phyloP scores from a whole-genome alignment of 2,888 invertebrate genomes.

The Baccha elongata region DNA sequence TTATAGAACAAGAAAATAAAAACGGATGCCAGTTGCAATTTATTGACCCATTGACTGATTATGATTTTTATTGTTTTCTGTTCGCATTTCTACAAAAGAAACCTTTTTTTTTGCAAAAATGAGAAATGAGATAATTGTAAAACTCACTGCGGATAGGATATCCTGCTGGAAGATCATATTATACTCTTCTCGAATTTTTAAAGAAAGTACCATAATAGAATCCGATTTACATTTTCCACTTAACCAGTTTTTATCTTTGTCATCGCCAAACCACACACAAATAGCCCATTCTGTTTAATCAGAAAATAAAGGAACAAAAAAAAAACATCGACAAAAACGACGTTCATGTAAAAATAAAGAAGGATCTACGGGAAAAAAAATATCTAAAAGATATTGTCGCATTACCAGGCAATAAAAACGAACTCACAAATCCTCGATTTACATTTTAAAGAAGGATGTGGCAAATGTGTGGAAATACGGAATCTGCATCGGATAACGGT shows the following conservation, averaged over 20 bases:
- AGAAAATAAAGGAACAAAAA: slow-evolving; percentile 63
- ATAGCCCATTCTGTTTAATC: slow-evolving; percentile 71
- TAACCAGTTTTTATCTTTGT: slow-evolving; percentile 70
- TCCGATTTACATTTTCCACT: slow-evolving; percentile 72
- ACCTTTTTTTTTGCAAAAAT: slow-evolving; percentile 4
- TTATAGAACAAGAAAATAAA: slow-evolving; percentile 13
- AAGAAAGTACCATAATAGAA: slow-evolving; percentile 72
- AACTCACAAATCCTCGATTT: slow-evolving; percentile 73
- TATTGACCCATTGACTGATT: slow-evolving; percentile 54
- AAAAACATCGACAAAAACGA: slow-evolving; percentile 48
- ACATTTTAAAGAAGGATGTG: slow-evolving; percentile 73
- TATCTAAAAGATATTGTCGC: slow-evolving; percentile 74
- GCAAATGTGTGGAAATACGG: slow-evolving; percentile 14
- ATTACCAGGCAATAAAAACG: slow-evolving; percentile 74
- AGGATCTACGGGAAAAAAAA: slow-evolving; percentile 23
- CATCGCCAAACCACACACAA: slow-evolving; percentile 64
- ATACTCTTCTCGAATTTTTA: slow-evolving; percentile 24
- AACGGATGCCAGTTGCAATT: slow-evolving; percentile 38
- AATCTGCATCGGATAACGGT: slow-evolving; percentile 48
- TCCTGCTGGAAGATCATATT: slow-evolving; percentile 55
- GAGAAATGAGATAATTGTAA: not conserved
- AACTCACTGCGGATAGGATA: slow-evolving; percentile 9
- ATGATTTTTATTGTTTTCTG: slow-evolving; percentile 64
- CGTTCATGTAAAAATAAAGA: slow-evolving; percentile 53
- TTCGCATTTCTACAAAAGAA: too few species aligned